Percentiles rank a stretch among this genome's conserved stretches.
phyloP scores from a whole-genome alignment of 2,888 invertebrate species.

The Lampropteryx suffumata region DNA sequence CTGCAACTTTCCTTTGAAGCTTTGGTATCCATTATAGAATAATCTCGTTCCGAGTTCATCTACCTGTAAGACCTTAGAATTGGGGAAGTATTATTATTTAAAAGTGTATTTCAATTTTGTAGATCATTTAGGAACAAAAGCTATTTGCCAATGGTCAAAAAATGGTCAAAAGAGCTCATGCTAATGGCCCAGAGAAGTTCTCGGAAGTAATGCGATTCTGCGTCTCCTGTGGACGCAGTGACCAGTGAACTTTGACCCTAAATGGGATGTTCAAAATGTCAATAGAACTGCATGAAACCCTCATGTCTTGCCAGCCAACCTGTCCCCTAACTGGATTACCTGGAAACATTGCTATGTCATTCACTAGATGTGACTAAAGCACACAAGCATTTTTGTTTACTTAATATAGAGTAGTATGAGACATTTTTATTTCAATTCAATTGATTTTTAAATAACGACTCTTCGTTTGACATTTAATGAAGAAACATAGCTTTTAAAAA shows the following conservation, averaged over 20 bases:
- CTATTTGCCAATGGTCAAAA: no score
- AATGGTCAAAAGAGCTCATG: no score
- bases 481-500: no score
- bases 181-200: neutral
- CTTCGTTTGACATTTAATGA: no score
- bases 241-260: constrained; percentile 12
- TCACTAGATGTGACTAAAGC: constrained; percentile 38
- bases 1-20: constrained; percentile 27
- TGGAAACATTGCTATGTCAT: constrained; percentile 29
- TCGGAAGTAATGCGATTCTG: constrained; percentile 15
- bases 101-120: no score
- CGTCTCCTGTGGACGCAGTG: neutral
- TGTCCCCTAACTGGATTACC: constrained; percentile 62
- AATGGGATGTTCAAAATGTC: constrained; percentile 52
- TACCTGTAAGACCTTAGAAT: constrained; percentile 19
- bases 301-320: constrained; percentile 58
- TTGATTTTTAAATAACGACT: no score
- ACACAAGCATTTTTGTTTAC: no score
- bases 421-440: no score
- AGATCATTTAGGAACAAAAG: no score
- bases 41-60: constrained; percentile 26
- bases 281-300: constrained; percentile 50
- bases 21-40: constrained; percentile 27
- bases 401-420: no score
- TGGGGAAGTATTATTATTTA: no score